Evolutionary conservation across 2,797 vertebrate species (phyloP).

Genomic region (Sebastiscus tertius): DNA sequence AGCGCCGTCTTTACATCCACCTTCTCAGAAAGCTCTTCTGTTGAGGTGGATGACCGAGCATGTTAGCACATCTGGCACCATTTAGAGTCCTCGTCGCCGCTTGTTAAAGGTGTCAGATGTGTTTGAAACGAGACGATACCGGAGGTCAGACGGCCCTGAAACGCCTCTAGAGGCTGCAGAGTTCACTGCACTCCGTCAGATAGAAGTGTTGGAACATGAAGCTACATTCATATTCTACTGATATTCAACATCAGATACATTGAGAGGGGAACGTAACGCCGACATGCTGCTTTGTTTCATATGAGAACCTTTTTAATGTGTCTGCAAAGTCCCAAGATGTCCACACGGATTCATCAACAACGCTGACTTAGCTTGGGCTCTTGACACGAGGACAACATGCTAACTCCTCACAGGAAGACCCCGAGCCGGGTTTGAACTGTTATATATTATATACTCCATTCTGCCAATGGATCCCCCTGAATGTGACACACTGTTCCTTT

Average conservation of each 20-base stretch:
- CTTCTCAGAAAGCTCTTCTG: slow-evolving; percentile 10
- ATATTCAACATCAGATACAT: neutral
- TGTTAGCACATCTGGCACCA: slow-evolving; percentile 5
- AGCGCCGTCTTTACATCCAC: slow-evolving; percentile 31
- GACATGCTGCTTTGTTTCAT: neutral
- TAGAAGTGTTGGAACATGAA: neutral
- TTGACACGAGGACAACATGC: accelerated
- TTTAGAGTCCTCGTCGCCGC: slow-evolving; percentile 11
- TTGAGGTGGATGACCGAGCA: slow-evolving; percentile 6
- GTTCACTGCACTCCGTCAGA: neutral
- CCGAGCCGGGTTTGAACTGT: too few species aligned
- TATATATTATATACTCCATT: too few species aligned
- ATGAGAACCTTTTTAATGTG: neutral
- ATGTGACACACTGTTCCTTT: too few species aligned
- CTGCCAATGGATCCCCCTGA: too few species aligned
- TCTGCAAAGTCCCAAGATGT: neutral
- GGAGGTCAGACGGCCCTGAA: neutral
- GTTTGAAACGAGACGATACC: neutral
- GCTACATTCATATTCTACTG: neutral
- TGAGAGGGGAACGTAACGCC: neutral
- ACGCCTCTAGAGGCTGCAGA: neutral
- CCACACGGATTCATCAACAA: neutral
- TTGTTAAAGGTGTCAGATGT: neutral
- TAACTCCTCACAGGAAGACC: too few species aligned
- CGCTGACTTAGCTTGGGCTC: too few species aligned